Percentiles rank a stretch among this genome's conserved stretches.
Conservation (phyloP, 2,797 vertebrate species). For the Myiothlypis chrysogaster region DNA sequence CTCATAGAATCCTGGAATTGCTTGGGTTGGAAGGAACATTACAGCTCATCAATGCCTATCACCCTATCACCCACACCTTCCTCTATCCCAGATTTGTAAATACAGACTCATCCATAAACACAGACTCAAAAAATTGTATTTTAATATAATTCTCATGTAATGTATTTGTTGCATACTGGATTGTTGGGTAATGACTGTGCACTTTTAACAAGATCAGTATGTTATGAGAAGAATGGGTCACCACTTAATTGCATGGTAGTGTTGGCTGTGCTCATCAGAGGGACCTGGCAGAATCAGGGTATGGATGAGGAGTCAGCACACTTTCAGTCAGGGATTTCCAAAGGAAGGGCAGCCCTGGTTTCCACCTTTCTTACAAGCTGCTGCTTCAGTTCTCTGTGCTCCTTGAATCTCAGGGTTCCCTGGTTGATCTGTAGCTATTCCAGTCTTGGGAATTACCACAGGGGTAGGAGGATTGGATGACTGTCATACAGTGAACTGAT, state of each 20-base stretch:
- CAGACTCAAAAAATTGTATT: neutral
- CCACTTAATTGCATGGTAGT: neutral
- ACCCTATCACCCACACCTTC: neutral
- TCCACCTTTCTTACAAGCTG: neutral
- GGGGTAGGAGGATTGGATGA: neutral
- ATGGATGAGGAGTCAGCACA: neutral
- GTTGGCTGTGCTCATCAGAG: neutral
- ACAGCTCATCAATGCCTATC: neutral
- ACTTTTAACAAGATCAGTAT: neutral
- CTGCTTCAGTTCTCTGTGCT: neutral
- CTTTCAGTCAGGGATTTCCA: neutral
- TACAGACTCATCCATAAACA: neutral
- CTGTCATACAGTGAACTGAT: neutral
- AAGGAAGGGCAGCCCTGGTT: neutral
- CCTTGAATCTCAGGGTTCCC: neutral
- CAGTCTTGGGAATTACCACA: neutral
- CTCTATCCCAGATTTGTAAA: neutral
- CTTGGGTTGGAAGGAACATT: neutral
- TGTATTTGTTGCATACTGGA: neutral
- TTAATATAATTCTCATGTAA: neutral
- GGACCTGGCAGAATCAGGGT: neutral
- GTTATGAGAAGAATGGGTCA: neutral
- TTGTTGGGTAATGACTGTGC: neutral
- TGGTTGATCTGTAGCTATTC: neutral
- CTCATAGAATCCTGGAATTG: rapidly evolving